A percentile compares a stretch with the other conserved stretches of the same genome.
These are phyloP conservation scores for Leptinotarsa haldemani DNA, from an alignment of 2,888 invertebrate genomes.

Conservation along the genomic window DNA sequence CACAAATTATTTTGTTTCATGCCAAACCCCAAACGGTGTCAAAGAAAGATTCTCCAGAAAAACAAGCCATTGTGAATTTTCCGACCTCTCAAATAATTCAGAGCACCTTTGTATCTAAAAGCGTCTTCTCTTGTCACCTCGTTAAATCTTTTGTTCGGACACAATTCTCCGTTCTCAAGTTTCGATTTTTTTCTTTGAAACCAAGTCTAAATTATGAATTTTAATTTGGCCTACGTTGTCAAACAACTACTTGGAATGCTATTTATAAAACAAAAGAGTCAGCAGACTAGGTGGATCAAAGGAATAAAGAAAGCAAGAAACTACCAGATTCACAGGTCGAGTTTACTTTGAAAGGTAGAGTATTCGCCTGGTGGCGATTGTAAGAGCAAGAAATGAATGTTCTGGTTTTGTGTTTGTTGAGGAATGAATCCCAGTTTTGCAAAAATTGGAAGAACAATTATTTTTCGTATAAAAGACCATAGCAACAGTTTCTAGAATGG, in stretches of 20 bases:
- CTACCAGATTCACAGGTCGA: background rate
- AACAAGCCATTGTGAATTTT: background rate
- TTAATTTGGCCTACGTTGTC: constrained; percentile 36
- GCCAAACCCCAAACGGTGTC: background rate
- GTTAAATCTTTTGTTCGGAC: constrained; percentile 19
- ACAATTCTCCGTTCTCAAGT: background rate
- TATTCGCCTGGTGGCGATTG: background rate
- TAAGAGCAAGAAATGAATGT: background rate
- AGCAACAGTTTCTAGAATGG: too few species aligned
- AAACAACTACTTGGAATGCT: constrained; percentile 38
- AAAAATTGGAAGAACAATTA: too few species aligned
- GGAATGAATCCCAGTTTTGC: background rate
- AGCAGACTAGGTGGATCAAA: constrained; percentile 30
- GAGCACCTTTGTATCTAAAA: constrained; percentile 5
- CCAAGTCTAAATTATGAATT: constrained; percentile 32
- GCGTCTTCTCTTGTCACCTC: constrained; percentile 11
- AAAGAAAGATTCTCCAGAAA: background rate
- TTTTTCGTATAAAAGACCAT: too few species aligned
- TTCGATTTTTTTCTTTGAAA: constrained; percentile 29
- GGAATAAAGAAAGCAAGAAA: constrained; percentile 20
- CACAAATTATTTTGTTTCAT: too few species aligned
- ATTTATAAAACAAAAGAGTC: constrained; percentile 38
- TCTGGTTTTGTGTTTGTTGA: background rate
- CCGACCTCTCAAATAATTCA: background rate
- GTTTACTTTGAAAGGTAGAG: background rate